A percentile compares a stretch with the other conserved stretches of the same genome.
Evolutionary conservation across 2,113 vertebrate species (phyloP).

Genomic region (Perca schrenkii): DNA sequence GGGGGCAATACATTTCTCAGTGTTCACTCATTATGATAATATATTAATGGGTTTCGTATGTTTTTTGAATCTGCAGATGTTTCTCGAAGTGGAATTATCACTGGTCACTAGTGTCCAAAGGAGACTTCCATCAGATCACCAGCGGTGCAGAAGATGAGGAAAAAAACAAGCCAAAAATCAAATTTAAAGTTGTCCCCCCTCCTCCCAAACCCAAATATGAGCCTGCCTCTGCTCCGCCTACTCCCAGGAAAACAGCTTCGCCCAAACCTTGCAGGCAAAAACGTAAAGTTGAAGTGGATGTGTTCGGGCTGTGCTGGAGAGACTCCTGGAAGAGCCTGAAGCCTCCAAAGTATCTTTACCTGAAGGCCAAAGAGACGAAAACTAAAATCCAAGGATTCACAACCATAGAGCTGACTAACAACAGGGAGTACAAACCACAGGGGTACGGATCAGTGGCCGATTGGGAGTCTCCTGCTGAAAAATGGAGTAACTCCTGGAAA

Average conservation of each 20-base stretch:
- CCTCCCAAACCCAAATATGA: conserved; percentile 54
- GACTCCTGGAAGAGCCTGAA: conserved; percentile 80
- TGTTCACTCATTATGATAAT: not conserved
- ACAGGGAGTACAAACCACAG: conserved; percentile 38
- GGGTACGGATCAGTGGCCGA: not conserved
- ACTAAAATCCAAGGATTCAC: conserved; percentile 30
- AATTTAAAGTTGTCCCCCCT: conserved; percentile 73
- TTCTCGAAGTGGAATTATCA: conserved; percentile 74
- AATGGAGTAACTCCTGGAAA: conserved; percentile 72
- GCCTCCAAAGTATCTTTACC: conserved; percentile 73
- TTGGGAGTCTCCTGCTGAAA: not conserved
- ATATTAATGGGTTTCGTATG: not conserved
- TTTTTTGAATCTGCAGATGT: conserved; percentile 41
- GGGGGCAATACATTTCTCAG: not conserved
- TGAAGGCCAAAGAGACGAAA: conserved; percentile 51
- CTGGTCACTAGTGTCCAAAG: conserved; percentile 20
- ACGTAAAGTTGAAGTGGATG: conserved; percentile 75
- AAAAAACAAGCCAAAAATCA: conserved; percentile 60
- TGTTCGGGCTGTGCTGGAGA: conserved; percentile 69
- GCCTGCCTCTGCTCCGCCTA: conserved; percentile 33
- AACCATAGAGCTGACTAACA: conserved; percentile 28
- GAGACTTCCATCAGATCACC: conserved; percentile 56
- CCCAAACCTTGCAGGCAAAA: conserved; percentile 29
- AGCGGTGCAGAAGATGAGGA: conserved; percentile 13
- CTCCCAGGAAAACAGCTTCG: conserved; percentile 14